Conservation (phyloP, 2,888 invertebrate species). For the Xestia xanthographa region DNA sequence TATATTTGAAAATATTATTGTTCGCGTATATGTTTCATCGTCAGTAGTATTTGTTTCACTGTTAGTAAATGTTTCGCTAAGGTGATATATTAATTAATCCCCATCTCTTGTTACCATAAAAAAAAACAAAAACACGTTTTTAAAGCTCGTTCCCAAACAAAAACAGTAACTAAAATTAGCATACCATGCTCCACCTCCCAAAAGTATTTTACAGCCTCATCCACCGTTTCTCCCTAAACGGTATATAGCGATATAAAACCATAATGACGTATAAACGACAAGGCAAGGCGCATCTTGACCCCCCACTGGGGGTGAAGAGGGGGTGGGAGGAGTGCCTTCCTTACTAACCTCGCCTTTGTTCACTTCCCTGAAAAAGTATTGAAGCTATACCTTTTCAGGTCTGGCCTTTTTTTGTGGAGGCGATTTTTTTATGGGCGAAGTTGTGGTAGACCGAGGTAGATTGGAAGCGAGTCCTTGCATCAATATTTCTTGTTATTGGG, state of each 20-base stretch:
- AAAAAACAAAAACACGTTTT: too few relatives aligned
- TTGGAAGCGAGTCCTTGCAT: neutral
- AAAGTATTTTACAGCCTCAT: slow-evolving; percentile 47
- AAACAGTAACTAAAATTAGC: slow-evolving; percentile 27
- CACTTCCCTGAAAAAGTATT: slow-evolving; percentile 69
- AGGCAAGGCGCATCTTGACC: slow-evolving; percentile 66
- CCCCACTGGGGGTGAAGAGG: slow-evolving; percentile 48
- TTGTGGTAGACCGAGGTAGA: neutral
- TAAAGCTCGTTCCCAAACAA: neutral
- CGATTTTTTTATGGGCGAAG: slow-evolving; percentile 41
- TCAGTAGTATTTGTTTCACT: too few relatives aligned
- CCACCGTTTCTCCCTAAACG: slow-evolving; percentile 47
- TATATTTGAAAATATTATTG: too few relatives aligned
- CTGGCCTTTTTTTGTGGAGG: slow-evolving; percentile 48
- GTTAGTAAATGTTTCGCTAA: too few relatives aligned
- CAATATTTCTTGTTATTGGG: neutral
- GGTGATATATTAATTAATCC: too few relatives aligned
- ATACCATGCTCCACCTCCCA: slow-evolving; percentile 2
- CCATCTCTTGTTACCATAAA: neutral
- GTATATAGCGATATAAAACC: slow-evolving; percentile 64
- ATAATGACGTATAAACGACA: slow-evolving; percentile 70
- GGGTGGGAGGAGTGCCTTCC: slow-evolving; percentile 70
- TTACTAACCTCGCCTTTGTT: slow-evolving; percentile 79
- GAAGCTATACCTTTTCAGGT: slow-evolving; percentile 64
- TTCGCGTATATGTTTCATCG: too few relatives aligned